A percentile compares a stretch with the other conserved stretches of the same genome.
Evolutionary conservation across 2,888 invertebrate species (phyloP).

Genomic region (Ophion ventricosus): DNA sequence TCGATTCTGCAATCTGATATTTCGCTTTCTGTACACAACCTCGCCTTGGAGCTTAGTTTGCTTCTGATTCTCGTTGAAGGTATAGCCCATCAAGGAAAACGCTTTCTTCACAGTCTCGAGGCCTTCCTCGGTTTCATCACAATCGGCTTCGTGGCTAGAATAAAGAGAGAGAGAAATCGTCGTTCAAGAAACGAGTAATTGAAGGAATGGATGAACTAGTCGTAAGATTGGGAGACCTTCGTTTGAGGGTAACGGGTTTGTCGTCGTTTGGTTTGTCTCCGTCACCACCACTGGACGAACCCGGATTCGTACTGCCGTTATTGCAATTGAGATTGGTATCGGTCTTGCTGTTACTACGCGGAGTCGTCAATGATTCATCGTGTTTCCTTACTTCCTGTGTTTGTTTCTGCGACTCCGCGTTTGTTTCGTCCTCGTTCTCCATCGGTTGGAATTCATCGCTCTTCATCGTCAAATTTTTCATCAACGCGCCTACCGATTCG

Average conservation of each 20-base stretch:
- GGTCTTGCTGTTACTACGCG: slow-evolving; percentile 43
- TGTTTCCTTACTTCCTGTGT: slow-evolving; percentile 40
- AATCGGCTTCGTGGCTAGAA: slow-evolving; percentile 85
- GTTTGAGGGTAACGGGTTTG: slow-evolving; percentile 84
- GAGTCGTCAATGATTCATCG: slow-evolving; percentile 36
- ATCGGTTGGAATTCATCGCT: slow-evolving; percentile 68
- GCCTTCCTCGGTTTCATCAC: slow-evolving; percentile 83
- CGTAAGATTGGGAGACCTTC: slow-evolving; percentile 82
- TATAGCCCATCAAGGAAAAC: slow-evolving; percentile 87
- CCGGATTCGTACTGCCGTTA: slow-evolving; percentile 44
- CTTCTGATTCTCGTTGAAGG: slow-evolving; percentile 76
- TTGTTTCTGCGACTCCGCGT: slow-evolving; percentile 24
- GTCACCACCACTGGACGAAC: slow-evolving; percentile 72
- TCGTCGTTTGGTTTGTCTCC: slow-evolving; percentile 85
- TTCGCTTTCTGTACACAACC: slow-evolving; percentile 87
- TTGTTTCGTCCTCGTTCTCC: slow-evolving; percentile 51
- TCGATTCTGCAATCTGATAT: slow-evolving; percentile 86
- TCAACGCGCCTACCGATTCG: slow-evolving; percentile 86
- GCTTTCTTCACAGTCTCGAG: slow-evolving; percentile 87
- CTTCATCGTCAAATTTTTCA: slow-evolving; percentile 85
- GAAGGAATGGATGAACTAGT: neutral
- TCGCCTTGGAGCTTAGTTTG: slow-evolving; percentile 84
- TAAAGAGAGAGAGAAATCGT: neutral
- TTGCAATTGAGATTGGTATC: slow-evolving; percentile 36
- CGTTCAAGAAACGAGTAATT: neutral